Base-by-base conservation (phyloP, 1,140 invertebrate genomes). In the Trichonephila inaurata region DNA sequence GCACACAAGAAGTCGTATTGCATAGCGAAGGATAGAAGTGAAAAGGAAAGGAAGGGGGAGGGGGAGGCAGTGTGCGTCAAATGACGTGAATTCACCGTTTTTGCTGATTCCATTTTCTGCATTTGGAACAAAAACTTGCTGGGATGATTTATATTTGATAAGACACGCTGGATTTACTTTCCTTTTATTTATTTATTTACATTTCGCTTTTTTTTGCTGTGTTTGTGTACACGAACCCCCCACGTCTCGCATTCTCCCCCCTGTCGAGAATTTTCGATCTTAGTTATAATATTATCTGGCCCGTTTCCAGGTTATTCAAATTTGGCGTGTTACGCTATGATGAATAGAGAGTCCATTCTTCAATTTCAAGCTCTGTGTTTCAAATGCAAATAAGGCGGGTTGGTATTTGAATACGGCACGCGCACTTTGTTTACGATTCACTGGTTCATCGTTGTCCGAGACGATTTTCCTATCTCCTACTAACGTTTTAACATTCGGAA, bases 121-220 rank as follows among this genome's bases (percentile, higher is more conserved):
- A 93, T 94, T 94, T 94, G 93, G 92, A 90, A 94, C 87, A 94
- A 94, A 94, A 94, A 94, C 93, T 94, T 89, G 87, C 88, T 85
- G 87, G 93, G 72, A 94, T 94, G 93, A 94, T 94, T 94, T 94
- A 94, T 94, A 94, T 94, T 94, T 94, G 93, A 94, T 94, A 94
- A 94, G 93, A 94, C 88, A 94, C 88, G 87, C 93, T 83, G 88
- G 93, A 90, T 89, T 94, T 94, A 89, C 93, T 90, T 90, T 85
- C 77, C 93, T 85, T 89, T 88, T 93, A 89, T 77, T 77, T 91
- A 81, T 93, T 88, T 93, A 61, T 44, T 85, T 82, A 60, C 60
- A 33, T 85, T n/a, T 83, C 85, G 10, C 66, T 61, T 69, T 64
- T 92, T 82, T 85, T 91, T 77, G 6, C 28, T 77, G 33, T 77